These are phyloP conservation scores for Diaphora mendica DNA, from an alignment of 2,888 invertebrate species.

Conservation along the genomic window DNA sequence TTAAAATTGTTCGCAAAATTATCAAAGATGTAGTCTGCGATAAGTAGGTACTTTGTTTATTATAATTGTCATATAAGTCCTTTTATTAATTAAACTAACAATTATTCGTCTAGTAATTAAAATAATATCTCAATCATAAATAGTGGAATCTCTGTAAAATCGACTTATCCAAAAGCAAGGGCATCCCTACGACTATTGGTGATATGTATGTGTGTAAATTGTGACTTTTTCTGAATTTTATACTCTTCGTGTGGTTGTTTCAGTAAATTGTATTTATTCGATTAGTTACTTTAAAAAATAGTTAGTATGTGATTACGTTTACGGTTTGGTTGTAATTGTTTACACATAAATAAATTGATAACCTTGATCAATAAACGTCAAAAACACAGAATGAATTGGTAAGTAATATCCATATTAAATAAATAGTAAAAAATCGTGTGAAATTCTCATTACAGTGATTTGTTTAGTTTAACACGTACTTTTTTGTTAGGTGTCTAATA, in stretches of 20 bases:
- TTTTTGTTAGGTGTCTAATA: neutral
- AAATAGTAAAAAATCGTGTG: neutral
- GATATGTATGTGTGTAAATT: constrained; percentile 36
- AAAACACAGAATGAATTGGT: constrained; percentile 52
- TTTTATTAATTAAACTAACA: neutral
- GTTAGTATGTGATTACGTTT: constrained; percentile 31
- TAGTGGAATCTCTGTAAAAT: neutral
- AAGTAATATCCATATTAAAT: constrained; percentile 39
- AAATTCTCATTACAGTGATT: neutral
- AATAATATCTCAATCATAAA: neutral
- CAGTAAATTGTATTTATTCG: constrained; percentile 16
- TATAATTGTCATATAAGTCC: too few species aligned
- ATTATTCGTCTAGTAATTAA: neutral
- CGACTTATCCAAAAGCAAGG: constrained; percentile 4
- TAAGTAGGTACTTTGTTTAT: too few species aligned
- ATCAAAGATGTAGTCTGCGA: too few species aligned
- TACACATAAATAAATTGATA: constrained; percentile 42
- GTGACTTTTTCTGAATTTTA: constrained; percentile 38
- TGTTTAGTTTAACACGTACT: neutral
- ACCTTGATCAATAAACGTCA: constrained; percentile 61
- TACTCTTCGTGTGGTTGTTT: constrained; percentile 28
- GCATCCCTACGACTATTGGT: constrained; percentile 6
- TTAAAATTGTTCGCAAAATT: too few species aligned
- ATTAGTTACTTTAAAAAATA: constrained; percentile 24
- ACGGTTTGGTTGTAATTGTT: constrained; percentile 29